Evolutionary conservation across 2,113 vertebrate genomes (phyloP).

Genomic region (Dissostichus mawsoni): DNA sequence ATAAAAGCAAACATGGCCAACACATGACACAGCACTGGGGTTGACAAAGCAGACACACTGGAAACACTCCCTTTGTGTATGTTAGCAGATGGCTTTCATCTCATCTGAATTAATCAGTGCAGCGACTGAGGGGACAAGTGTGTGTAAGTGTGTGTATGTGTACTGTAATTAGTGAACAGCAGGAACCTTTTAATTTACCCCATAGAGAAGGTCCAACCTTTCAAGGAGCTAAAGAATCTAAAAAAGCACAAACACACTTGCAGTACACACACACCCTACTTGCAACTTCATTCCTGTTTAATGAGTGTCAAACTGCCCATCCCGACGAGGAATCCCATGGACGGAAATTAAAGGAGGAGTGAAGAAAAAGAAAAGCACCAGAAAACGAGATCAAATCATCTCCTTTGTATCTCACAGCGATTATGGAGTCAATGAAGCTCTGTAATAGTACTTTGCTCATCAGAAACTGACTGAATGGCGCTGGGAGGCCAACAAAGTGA

Average conservation of each 20-base stretch:
- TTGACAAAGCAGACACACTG: conserved; percentile 73
- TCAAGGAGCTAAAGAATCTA: conserved; percentile 1
- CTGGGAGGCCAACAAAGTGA: conserved; percentile 53
- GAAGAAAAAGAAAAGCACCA: conserved; percentile 1
- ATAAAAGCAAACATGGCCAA: conserved; percentile 64
- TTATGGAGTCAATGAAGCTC: conserved; percentile 16
- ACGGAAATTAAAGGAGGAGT: conserved; percentile 42
- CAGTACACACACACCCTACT: conserved; percentile 29
- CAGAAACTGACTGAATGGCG: conserved; percentile 60
- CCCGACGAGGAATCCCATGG: conserved; percentile 43
- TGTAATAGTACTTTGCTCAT: conserved; percentile 43
- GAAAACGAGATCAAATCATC: not conserved
- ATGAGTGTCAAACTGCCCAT: conserved; percentile 61
- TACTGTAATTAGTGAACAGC: conserved; percentile 40
- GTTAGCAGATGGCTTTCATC: conserved; percentile 82
- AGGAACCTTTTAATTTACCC: conserved; percentile 27
- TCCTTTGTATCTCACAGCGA: conserved; percentile 15
- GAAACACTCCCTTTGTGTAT: conserved; percentile 73
- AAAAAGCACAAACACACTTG: conserved; percentile 15
- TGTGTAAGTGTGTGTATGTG: conserved; percentile 28
- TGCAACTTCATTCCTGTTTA: conserved; percentile 56
- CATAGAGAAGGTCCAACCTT: not conserved
- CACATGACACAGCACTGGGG: conserved; percentile 67
- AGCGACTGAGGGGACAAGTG: conserved; percentile 43
- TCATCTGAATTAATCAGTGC: conserved; percentile 72